A percentile compares a stretch with the other conserved stretches of the same genome.
These are phyloP conservation scores for Eolophus roseicapilla DNA, from an alignment of 2,113 vertebrate species.

Conservation along the genomic window DNA sequence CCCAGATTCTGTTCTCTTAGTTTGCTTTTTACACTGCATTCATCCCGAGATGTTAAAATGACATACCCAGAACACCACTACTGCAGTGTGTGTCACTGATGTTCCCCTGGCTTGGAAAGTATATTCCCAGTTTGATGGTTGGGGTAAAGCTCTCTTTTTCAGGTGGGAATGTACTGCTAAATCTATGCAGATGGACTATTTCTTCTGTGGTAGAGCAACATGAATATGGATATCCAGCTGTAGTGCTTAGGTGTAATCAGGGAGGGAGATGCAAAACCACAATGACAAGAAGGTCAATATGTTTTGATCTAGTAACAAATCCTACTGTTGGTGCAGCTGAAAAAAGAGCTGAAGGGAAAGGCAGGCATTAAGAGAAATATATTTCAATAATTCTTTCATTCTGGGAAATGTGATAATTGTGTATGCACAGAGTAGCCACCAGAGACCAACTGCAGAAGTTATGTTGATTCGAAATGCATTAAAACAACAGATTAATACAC, in stretches of 20 bases:
- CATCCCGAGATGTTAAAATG: neutral
- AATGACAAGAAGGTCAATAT: constrained; percentile 45
- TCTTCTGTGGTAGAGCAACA: constrained; percentile 16
- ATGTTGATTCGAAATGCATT: neutral
- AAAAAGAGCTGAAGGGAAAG: neutral
- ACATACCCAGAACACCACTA: neutral
- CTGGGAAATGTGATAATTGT: neutral
- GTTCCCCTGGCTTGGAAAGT: neutral
- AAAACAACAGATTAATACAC: neutral
- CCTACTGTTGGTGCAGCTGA: neutral
- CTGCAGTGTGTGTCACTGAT: neutral
- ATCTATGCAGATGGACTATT: neutral
- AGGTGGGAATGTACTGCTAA: neutral
- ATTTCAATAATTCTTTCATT: constrained; percentile 12
- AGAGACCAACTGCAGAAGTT: neutral
- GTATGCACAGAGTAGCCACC: neutral
- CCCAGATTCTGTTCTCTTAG: neutral
- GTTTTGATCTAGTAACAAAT: constrained; percentile 11
- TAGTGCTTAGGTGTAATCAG: constrained; percentile 23
- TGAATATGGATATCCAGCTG: constrained; percentile 63
- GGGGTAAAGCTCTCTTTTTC: neutral
- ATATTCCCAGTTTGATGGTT: neutral
- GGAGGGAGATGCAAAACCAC: constrained; percentile 32
- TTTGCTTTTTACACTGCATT: neutral
- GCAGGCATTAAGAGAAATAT: neutral